Base-by-base conservation (phyloP, 2,888 invertebrate species). In the Branchellion lobata region DNA sequence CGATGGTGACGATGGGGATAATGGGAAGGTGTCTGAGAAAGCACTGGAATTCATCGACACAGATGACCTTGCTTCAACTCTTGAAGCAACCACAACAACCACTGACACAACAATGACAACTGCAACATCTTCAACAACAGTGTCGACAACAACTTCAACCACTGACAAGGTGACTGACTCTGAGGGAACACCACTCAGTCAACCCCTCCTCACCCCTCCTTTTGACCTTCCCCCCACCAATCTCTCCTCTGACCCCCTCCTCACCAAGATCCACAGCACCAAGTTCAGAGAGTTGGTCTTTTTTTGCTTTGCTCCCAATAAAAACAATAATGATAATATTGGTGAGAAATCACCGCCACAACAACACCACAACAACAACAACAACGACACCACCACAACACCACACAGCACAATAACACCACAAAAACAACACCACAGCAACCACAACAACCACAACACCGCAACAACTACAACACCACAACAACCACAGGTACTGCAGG, bases 401-500 rank as follows among this genome's bases (percentile, higher is more conserved):
- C 14, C n/a, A 14, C 8, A n/a, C n/a, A n/a, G n/a, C n/a, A n/a
- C n/a, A n/a, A n/a, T n/a, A n/a, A n/a, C n/a, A n/a, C n/a, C n/a
- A n/a, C n/a, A n/a, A n/a, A n/a, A n/a, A n/a, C 47, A 33, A 11
- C n/a, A 73, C 21, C n/a, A 47, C 36, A 2, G 3, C 21, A 5
- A 73, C 36, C 73, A 73, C 24, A 5, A 73, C 27, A 8, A 27
- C 21, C 27, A 33, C 27, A 65, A 65, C n/a, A 27, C n/a, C n/a
- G 8, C 29, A 24, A 65, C n/a, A 65, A 24, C 11, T 14, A 65
- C n/a, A 65, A 65, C 24, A 65, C 11, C 24, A 65, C 24, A 14
- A n/a, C n/a, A 8, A 27, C 24, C 24, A 65, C 82, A 89, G 89
- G 79, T 91, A 91, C 84, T 91, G 91, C 84, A 89, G 91, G 84